Base-by-base conservation (phyloP, 37 sponge, comb jelly and placozoan species). In the Spongilla lacustris region DNA sequence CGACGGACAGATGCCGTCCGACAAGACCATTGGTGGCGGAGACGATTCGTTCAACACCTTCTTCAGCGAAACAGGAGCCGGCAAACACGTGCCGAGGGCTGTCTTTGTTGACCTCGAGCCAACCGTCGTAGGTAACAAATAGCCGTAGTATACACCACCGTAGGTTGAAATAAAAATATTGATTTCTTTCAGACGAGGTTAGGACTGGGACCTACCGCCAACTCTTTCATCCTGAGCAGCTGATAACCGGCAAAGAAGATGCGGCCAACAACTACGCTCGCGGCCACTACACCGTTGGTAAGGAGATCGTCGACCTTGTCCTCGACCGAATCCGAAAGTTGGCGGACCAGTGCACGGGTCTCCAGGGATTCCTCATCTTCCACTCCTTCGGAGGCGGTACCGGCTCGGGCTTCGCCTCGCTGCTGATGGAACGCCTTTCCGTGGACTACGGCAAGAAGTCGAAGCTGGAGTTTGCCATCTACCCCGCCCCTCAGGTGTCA, bases 341-440 rank as follows among this genome's bases (percentile, higher is more conserved):
- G 80, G 96, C 96, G 26, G 98, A 97, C 80, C 95, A 95, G 81
- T 97, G 98, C 79, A 96, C 96, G 36, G 98, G 98, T 34, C 98
- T 97, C 13, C 98, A 97, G 68, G 98, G 98, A 32, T 97, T 97
- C 83, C 96, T 97, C 48, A 88, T 97, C 66, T 97, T 97, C 90
- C 98, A 93, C 75, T 97, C 98, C 34, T 97, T 97, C 75, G 98
- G 98, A 50, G 98, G 98, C 37, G 98, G 98, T 37, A 97, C 98
- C 80, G 98, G 98, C 36, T 97, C 98, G 58, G 98, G 98, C 12
- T 97, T 97, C 83, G 86, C 96, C 37, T 97, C 98, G 26, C 94
- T 97, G 17, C 94, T 97, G 77, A 95, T 97, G 96, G 98, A 97
- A 81, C 93, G 98, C 49, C 96, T 97, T 75, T 95, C 96, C 73